A percentile compares a stretch with the other conserved stretches of the same genome.
These are phyloP conservation scores for Choreutis nemorana DNA, from an alignment of 2,888 invertebrate genomes.

Conservation along the genomic window DNA sequence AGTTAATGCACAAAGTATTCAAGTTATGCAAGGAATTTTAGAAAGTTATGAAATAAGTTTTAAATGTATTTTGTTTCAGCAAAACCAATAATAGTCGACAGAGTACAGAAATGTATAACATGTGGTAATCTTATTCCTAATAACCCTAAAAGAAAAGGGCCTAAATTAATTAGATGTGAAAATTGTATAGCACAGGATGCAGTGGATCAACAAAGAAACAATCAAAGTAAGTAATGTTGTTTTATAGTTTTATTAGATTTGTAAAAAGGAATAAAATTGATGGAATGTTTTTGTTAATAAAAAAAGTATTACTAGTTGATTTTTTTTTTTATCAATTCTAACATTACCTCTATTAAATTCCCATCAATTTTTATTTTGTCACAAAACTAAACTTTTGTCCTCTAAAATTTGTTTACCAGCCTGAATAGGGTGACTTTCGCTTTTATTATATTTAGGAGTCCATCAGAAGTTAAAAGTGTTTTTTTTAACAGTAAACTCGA, in stretches of 20 bases:
- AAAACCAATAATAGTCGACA: constrained; percentile 60
- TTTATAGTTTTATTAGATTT: too few relatives aligned
- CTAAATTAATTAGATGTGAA: constrained; percentile 69
- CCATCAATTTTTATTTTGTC: too few relatives aligned
- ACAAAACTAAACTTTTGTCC: too few relatives aligned
- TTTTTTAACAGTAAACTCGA: constrained; percentile 38
- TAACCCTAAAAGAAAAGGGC: constrained; percentile 69
- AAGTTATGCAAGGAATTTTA: too few relatives aligned
- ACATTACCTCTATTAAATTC: constrained; percentile 6
- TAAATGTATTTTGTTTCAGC: constrained; percentile 50
- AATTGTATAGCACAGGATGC: constrained; percentile 69
- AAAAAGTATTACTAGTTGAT: neutral
- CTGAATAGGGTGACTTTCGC: too few relatives aligned
- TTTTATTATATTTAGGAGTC: too few relatives aligned
- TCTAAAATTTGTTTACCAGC: too few relatives aligned
- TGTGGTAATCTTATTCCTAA: constrained; percentile 64
- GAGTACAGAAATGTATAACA: constrained; percentile 67
- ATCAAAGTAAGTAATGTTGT: constrained; percentile 47
- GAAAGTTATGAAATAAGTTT: too few relatives aligned
- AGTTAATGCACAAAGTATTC: too few relatives aligned
- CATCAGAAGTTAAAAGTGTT: too few relatives aligned
- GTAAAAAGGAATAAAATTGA: neutral
- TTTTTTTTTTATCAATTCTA: constrained; percentile 3
- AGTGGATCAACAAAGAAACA: constrained; percentile 46
- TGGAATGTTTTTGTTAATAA: neutral